These are phyloP conservation scores for Scolopax rusticola DNA, from an alignment of 2,797 vertebrate genomes.

Conservation along the genomic window DNA sequence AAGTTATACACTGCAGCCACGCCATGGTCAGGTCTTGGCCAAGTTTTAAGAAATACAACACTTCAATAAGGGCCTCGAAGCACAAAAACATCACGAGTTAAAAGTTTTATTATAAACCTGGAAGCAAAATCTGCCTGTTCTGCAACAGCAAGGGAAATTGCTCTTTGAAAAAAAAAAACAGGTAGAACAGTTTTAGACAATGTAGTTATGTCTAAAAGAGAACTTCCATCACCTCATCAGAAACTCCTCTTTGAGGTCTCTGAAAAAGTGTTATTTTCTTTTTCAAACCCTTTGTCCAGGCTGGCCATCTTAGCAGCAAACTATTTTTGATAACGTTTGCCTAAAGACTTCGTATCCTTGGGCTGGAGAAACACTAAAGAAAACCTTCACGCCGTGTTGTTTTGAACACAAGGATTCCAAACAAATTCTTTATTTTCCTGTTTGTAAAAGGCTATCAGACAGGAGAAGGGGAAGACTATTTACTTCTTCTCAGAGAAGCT, in stretches of 20 bases:
- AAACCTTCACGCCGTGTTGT: neutral
- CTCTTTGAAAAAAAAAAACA: neutral
- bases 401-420: neutral
- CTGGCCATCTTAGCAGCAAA: neutral
- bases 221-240: neutral
- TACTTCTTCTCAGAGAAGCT: neutral
- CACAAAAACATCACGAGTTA: neutral
- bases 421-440: neutral
- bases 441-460: neutral
- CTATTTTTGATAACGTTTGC: too few species aligned
- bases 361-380: neutral
- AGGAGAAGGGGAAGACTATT: neutral
- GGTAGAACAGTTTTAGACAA: neutral
- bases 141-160: neutral
- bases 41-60: neutral
- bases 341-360: neutral
- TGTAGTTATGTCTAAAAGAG: neutral
- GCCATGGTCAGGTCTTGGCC: neutral
- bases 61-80: neutral
- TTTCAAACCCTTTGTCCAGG: neutral
- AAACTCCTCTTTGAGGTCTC: neutral
- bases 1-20: neutral
- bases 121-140: neutral
- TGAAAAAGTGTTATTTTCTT: neutral
- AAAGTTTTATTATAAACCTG: neutral